Evolutionary conservation across 2,797 vertebrate species (phyloP).

Genomic region (Falco naumanni): DNA sequence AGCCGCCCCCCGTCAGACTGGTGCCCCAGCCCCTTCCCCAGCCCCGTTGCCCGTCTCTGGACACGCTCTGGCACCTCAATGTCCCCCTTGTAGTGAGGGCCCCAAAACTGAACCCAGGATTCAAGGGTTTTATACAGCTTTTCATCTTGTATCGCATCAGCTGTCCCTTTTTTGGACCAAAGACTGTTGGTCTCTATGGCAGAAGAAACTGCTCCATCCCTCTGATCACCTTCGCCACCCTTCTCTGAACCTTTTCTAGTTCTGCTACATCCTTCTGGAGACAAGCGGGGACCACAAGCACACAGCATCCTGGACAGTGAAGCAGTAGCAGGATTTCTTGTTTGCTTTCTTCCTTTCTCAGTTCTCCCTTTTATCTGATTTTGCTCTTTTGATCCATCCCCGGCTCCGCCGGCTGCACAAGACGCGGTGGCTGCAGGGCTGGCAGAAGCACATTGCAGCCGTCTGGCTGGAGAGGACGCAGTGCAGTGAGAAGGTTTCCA

Average conservation of each 20-base stretch:
- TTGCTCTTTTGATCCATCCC: neutral
- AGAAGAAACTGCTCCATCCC: neutral
- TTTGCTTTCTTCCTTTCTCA: neutral
- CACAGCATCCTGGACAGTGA: neutral
- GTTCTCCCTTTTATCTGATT: neutral
- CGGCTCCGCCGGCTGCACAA: neutral
- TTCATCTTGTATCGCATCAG: neutral
- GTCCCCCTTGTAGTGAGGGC: too few species aligned
- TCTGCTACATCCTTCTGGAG: neutral
- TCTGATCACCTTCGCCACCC: neutral
- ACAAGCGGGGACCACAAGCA: neutral
- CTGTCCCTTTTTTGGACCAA: neutral
- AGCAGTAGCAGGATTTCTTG: neutral
- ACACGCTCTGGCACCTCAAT: too few species aligned
- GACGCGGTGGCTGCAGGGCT: neutral
- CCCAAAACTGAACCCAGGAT: too few species aligned
- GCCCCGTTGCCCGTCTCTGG: too few species aligned
- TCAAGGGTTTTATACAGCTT: neutral
- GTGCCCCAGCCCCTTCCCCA: too few species aligned
- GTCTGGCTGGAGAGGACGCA: neutral
- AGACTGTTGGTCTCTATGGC: neutral
- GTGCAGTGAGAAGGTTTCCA: neutral
- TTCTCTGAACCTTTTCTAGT: neutral
- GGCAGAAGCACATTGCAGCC: conserved; percentile 32
- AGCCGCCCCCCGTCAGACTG: too few species aligned